phyloP scores from a whole-genome alignment of 2,113 vertebrate species.

The Syngnathus scovelli region DNA sequence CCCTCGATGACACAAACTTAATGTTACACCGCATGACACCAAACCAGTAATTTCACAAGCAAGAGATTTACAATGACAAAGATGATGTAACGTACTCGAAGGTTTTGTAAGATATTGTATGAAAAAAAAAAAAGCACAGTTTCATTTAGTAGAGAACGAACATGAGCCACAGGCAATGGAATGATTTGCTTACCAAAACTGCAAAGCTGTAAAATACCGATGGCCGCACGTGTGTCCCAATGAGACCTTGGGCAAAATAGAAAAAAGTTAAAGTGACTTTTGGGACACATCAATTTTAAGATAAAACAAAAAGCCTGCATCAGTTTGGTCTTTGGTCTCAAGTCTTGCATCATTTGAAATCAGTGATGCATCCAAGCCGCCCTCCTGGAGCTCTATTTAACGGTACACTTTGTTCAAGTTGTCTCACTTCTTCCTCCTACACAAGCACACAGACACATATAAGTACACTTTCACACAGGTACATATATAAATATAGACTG shows the following conservation, averaged over 20 bases:
- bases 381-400: slow-evolving; percentile 52
- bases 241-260: too few species aligned
- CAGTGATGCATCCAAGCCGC: slow-evolving; percentile 2
- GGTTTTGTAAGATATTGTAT: slow-evolving; percentile 19
- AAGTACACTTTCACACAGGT: slow-evolving; percentile 17
- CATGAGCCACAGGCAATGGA: too few species aligned
- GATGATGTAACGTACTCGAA: background rate
- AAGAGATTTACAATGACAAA: background rate
- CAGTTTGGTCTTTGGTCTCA: background rate
- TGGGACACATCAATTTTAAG: too few species aligned
- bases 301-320: too few species aligned
- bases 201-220: too few species aligned
- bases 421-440: slow-evolving; percentile 17
- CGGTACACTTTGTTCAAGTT: slow-evolving; percentile 35
- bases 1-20: slow-evolving; percentile 19
- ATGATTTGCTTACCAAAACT: too few species aligned
- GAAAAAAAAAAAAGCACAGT: background rate
- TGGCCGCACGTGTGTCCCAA: too few species aligned
- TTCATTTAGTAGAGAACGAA: background rate
- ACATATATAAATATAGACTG: slow-evolving; percentile 43
- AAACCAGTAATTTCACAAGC: background rate
- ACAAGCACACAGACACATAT: slow-evolving; percentile 32
- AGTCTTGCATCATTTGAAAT: background rate
- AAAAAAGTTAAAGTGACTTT: too few species aligned
- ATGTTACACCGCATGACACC: slow-evolving; percentile 1